Conservation (phyloP, 2,113 vertebrate species). For the Mirounga angustirostris region DNA sequence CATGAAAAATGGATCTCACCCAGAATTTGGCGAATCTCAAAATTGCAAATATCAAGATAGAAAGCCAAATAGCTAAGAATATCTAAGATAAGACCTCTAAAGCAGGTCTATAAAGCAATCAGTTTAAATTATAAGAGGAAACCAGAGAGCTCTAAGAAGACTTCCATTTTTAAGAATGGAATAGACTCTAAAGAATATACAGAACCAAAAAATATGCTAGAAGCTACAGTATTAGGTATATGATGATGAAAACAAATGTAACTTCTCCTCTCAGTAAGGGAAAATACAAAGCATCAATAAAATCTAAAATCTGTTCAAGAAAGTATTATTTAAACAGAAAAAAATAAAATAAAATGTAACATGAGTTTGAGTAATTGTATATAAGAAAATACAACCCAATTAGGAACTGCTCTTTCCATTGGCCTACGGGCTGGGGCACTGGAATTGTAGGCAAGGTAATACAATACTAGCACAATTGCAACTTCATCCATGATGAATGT, state of each 20-base stretch:
- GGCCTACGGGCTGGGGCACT: too few species aligned
- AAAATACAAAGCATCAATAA: neutral
- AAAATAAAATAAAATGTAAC: neutral
- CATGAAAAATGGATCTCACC: neutral
- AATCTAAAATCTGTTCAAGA: conserved; percentile 8
- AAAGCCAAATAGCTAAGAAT: neutral
- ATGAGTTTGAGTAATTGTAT: neutral
- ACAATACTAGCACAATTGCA: neutral
- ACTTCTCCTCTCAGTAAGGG: neutral
- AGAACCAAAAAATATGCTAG: neutral
- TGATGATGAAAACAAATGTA: neutral
- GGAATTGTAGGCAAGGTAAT: neutral
- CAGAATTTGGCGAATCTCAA: conserved; percentile 11
- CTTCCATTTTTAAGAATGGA: neutral
- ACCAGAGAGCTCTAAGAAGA: neutral
- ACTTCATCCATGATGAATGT: neutral
- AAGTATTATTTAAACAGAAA: neutral
- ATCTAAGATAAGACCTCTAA: neutral
- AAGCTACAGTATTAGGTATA: neutral
- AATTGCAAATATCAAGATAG: neutral
- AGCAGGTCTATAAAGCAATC: neutral
- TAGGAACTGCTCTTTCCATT: neutral
- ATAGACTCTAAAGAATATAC: neutral
- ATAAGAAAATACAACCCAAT: neutral
- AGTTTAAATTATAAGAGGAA: neutral